These are phyloP conservation scores for Hyperoplus immaculatus DNA, from an alignment of 2,797 vertebrate species.

Conservation along the genomic window DNA sequence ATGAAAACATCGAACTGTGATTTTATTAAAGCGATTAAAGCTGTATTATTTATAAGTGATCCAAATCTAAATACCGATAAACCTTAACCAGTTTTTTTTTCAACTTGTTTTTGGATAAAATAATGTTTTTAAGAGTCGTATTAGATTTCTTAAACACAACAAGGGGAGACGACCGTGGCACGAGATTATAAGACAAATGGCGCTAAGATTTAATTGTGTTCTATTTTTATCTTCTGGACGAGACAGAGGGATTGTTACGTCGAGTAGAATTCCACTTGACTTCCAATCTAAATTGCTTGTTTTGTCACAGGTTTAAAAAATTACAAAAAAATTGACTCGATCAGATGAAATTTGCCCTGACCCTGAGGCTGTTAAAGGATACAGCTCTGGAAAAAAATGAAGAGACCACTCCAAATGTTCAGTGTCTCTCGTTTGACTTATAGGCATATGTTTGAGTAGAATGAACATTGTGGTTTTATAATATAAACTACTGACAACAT, in stretches of 20 bases:
- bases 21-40: neutral
- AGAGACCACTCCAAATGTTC: no score
- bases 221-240: neutral
- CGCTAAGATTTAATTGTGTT: neutral
- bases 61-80: neutral
- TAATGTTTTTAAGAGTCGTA: neutral
- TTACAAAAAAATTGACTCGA: neutral
- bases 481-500: no score
- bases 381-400: no score
- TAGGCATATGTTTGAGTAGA: no score
- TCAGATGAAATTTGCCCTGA: neutral
- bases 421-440: no score
- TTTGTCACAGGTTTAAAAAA: neutral
- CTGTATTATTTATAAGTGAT: neutral
- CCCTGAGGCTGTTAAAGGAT: neutral
- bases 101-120: neutral
- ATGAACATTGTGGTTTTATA: no score
- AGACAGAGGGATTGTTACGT: neutral
- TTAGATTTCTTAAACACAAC: neutral
- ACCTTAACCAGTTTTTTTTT: neutral
- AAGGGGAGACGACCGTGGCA: neutral
- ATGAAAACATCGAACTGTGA: neutral
- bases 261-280: neutral
- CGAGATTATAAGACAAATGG: neutral
- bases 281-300: neutral